Evolutionary conservation across 2,797 vertebrate genomes (phyloP), one percentile per base, ranked within the genome.

Genomic region (Myotis vivesi): DNA sequence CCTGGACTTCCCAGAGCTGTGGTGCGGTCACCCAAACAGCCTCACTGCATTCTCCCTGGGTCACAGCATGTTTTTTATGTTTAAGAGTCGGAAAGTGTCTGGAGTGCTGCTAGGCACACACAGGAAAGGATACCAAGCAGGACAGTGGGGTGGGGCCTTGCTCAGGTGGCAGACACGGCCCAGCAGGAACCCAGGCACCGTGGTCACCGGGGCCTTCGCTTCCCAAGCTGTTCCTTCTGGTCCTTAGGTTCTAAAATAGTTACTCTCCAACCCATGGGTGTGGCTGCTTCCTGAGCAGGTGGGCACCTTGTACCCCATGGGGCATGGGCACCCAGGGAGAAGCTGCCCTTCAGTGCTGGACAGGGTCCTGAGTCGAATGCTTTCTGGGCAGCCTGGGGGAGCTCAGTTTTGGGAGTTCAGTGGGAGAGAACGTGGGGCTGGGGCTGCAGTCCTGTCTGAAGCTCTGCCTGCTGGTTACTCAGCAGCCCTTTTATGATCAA

Each of bases 311-410:
- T 33, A 36, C 49, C 38, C 69, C 49, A 16, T 2, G 15, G 57
- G 13, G 10, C 28, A 11, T 0, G 1, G 30, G 19, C 12, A 6
- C 41, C 25, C 25, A 17, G 64, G 6, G 44, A 33, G 59, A 12
- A 76, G 64, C 62, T 12, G 51, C 64, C 73, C 28, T 51, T 62
- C 64, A 15, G 6, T 5, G 51, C 11, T 15, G 4, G 44, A 36
- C 0, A 3, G 68, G 55, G 85, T 23, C 44, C 12, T 8, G 57
- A 25, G 23, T 28, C 0, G 0, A 17, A 8, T 36, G 6, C 23
- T 72, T 22, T 17, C 57, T 30, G 77, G 53, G 57, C 3, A 25
- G 0, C 19, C 23, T 17, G 9, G 0, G 17, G 76, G 76, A 66
- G 17, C 85, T 38, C 36, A 5, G 59, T n/a, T 1, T 28, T 3